These are phyloP conservation scores for Saturnia pavonia DNA, from an alignment of 2,888 invertebrate species.

Conservation along the genomic window DNA sequence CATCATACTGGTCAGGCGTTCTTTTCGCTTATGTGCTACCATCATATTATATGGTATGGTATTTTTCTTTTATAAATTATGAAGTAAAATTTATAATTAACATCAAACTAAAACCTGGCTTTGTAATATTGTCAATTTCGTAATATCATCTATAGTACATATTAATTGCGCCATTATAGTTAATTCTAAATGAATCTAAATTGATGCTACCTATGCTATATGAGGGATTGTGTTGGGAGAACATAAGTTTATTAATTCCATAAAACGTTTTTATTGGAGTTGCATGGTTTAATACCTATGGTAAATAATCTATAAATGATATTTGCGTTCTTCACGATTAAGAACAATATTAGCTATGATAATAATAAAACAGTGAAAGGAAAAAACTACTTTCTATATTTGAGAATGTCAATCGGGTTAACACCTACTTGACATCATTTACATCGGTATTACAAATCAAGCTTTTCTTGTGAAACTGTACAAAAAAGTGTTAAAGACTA, in stretches of 20 bases:
- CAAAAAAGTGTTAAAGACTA: neutral
- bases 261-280: neutral
- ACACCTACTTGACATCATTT: neutral
- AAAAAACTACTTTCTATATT: conserved; percentile 7
- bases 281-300: neutral
- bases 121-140: neutral
- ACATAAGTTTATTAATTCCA: neutral
- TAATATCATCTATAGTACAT: neutral
- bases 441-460: neutral
- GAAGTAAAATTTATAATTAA: neutral
- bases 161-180: neutral
- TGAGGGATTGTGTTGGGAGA: neutral
- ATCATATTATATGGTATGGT: neutral
- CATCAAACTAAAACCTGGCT: neutral
- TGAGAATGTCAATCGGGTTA: conserved; percentile 5
- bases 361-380: neutral
- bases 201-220: neutral
- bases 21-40: neutral
- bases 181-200: neutral
- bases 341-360: neutral
- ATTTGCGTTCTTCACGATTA: neutral
- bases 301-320: neutral
- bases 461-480: neutral
- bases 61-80: too few relatives aligned
- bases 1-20: too few relatives aligned